Evolutionary conservation across 2,888 invertebrate genomes (phyloP).

Genomic region (Eremobia ochroleuca): DNA sequence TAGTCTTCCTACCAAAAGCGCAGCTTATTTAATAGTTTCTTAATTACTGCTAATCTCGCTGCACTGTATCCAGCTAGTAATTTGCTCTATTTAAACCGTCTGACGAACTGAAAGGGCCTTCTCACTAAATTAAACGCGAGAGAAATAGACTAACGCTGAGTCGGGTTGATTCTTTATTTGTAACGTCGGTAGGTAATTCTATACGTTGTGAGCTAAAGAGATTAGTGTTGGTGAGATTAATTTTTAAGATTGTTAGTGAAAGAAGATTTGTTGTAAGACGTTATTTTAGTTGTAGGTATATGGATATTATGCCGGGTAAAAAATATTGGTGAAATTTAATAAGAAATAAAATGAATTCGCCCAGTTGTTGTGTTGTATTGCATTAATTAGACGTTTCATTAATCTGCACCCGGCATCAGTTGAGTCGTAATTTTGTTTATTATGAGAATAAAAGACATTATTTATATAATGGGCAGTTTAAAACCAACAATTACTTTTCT

Average conservation of each 20-base stretch:
- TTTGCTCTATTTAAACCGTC: conserved; percentile 78
- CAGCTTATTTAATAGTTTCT: conserved; percentile 82
- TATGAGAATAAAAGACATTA: neutral
- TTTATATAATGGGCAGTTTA: neutral
- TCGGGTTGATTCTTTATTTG: conserved; percentile 34
- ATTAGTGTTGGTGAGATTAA: neutral
- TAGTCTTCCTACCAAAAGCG: conserved; percentile 61
- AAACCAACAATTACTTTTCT: neutral
- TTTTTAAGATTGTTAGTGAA: neutral
- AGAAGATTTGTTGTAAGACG: neutral
- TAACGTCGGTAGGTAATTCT: conserved; percentile 2
- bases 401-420: neutral
- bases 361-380: neutral
- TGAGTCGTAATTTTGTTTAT: neutral
- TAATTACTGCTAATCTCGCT: conserved; percentile 83
- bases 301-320: too few species aligned
- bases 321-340: neutral
- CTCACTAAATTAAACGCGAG: conserved; percentile 68
- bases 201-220: neutral
- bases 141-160: conserved; percentile 53
- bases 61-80: conserved; percentile 78
- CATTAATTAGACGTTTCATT: neutral
- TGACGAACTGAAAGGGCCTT: conserved; percentile 70
- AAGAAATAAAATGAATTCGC: neutral
- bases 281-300: neutral